phyloP scores from a whole-genome alignment of 1,140 invertebrate species.

The Plutomurus gul region DNA sequence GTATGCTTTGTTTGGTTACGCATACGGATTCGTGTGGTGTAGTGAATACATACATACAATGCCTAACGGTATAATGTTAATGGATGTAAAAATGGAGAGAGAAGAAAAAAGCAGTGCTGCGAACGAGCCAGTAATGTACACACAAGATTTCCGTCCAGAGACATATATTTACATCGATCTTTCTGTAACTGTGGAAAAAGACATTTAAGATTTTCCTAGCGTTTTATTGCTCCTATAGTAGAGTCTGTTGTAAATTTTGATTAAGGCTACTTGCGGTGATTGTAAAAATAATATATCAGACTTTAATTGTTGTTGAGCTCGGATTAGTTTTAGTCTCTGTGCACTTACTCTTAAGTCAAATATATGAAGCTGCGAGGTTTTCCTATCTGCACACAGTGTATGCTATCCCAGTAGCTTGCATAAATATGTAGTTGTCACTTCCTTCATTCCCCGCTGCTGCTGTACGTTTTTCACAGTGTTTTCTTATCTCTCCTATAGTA shows the following conservation, averaged over 20 bases:
- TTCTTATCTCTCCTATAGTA: too few relatives aligned
- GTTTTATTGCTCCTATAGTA: constrained; percentile 24
- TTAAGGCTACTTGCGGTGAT: background rate
- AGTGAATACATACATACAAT: too few relatives aligned
- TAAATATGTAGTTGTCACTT: too few relatives aligned
- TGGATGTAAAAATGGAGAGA: background rate
- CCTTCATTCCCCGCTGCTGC: too few relatives aligned
- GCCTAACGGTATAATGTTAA: too few relatives aligned
- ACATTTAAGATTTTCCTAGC: background rate
- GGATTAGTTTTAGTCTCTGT: background rate
- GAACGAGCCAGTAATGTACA: too few relatives aligned
- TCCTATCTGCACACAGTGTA: too few relatives aligned
- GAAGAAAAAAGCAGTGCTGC: too few relatives aligned
- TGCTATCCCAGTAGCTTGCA: too few relatives aligned
- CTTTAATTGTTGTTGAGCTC: background rate
- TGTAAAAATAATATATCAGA: constrained; percentile 21
- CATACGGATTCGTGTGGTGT: too few relatives aligned
- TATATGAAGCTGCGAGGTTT: background rate
- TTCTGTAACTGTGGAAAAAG: background rate
- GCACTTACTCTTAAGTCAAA: background rate
- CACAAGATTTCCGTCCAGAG: constrained; percentile 28
- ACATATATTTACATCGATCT: constrained; percentile 35
- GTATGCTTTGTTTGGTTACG: too few relatives aligned
- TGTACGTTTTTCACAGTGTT: too few relatives aligned
- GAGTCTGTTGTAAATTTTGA: background rate